Evolutionary conservation across 2,888 invertebrate genomes (phyloP), one percentile per base, ranked within the genome.

Genomic region (Seladonia tumulorum): DNA sequence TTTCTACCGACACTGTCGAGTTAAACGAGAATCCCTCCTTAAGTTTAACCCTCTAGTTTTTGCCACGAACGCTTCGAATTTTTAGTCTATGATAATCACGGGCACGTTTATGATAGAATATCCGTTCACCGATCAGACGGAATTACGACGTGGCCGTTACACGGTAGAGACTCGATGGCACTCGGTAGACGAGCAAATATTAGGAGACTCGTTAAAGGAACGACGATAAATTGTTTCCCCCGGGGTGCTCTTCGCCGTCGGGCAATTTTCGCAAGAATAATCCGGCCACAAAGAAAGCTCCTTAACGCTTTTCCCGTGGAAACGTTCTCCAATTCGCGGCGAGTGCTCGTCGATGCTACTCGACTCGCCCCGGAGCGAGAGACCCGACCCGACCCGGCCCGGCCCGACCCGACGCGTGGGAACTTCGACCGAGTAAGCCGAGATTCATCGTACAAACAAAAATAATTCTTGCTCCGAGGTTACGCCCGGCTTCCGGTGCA

Each of bases 381-480:
- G 63, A 63, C 29, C 63, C 63, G 16, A 8, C 3, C 57, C 57
- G 25, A 22, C 49, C 57, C 49, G 49, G 49, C 5, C 57, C 57
- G 25, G 7, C 49, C 57, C 49, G 49, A 7, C 5, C 57, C 60
- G 5, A 18, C 8, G 22, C 57, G 25, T 57, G n/a, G 39, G 53
- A n/a, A 39, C 76, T 49, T 83, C 45, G 45, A 47, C 35, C 83
- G 72, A 45, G 72, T 39, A 73, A 79, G 73, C 57, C 73, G 60
- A 79, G 84, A 83, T 74, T 83, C 78, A 78, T 85, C 53, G 79
- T 72, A 47, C 85, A 45, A 79, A 66, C 79, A 70, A 79, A 85
- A 84, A 85, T 70, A 83, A 83, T 79, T 72, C 79, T 71, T 68
- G 68, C 39, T 68, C 68, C n/a, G 70, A n/a, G 39, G n/a, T 39